Base-by-base conservation (phyloP, 2,113 vertebrate genomes). In the Cebidichthys violaceus region DNA sequence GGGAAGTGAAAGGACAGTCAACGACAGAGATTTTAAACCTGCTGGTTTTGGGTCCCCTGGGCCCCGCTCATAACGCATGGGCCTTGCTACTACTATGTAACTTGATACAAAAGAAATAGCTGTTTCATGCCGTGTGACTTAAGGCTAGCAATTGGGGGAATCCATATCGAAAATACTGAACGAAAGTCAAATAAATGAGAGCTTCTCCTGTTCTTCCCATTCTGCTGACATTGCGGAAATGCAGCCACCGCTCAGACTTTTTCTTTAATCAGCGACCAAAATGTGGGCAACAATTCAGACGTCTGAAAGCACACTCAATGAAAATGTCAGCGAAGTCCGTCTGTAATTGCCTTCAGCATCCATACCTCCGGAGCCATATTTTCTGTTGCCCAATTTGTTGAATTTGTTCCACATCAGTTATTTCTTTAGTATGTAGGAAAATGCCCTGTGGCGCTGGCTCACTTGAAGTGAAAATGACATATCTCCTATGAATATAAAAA, bases 381-480 rank as follows among this genome's bases (percentile, higher is more conserved):
- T 81, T 77, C 35, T 43, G 17, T 72, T 67, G 61, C 60, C 35
- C 24, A n/a, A 79, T 77, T 74, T 80, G 74, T 77, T 80, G 70
- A 76, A 77, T 87, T 84, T 80, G 79, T 79, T 87, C 80, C 75
- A 79, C n/a, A 22, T 74, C 75, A 55, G 2, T 66, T 66, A 55
- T 77, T 87, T 71, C 50, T 86, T 79, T 60, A 54, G 64, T 33
- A 13, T 67, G 35, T 9, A 9, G 27, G 9, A 52, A 59, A 14
- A 22, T 31, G 65, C 47, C 22, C 7, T 4, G 17, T 24, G 9
- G 27, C 17, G 0, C 20, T 39, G 22, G n/a, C 41, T 72, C 39
- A n/a, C 59, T 59, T 54, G 3, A 81, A 67, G 35, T 39, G 39
- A 79, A 84, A 54, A 35, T 64, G 43, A 37, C 57, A 83, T 20